phyloP scores from a whole-genome alignment of 2,888 invertebrate species.

The Plutella xylostella region DNA sequence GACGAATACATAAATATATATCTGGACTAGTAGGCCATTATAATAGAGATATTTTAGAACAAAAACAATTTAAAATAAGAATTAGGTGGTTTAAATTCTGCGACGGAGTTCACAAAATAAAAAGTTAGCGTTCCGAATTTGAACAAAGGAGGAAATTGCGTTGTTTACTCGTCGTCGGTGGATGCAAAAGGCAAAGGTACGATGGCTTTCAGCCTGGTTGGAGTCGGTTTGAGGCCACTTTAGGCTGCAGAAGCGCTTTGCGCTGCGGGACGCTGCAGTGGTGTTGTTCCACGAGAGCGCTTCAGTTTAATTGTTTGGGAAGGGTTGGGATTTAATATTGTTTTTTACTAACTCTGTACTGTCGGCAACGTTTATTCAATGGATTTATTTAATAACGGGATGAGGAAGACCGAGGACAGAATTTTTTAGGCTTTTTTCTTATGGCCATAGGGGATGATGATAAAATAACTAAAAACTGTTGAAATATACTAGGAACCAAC shows the following conservation, averaged over 20 bases:
- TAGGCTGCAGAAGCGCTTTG: constrained; percentile 22
- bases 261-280: constrained; percentile 40
- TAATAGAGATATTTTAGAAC: background rate
- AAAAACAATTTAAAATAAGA: background rate
- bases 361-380: too few species aligned
- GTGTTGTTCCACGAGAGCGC: constrained; percentile 57
- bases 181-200: constrained; percentile 43
- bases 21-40: background rate
- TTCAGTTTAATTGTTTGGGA: constrained; percentile 66
- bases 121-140: background rate
- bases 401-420: too few species aligned
- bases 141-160: background rate
- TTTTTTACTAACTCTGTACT: constrained; percentile 43
- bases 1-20: background rate
- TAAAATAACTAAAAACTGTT: too few species aligned
- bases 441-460: too few species aligned
- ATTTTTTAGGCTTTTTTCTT: too few species aligned
- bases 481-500: too few species aligned
- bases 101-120: background rate
- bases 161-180: constrained; percentile 5
- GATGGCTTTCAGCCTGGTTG: constrained; percentile 49
- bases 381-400: too few species aligned
- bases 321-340: constrained; percentile 61
- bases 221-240: constrained; percentile 35
- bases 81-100: background rate